A percentile compares a stretch with the other conserved stretches of the same genome.
Evolutionary conservation across 2,888 invertebrate species (phyloP).

Genomic region (Colostygia pectinataria): DNA sequence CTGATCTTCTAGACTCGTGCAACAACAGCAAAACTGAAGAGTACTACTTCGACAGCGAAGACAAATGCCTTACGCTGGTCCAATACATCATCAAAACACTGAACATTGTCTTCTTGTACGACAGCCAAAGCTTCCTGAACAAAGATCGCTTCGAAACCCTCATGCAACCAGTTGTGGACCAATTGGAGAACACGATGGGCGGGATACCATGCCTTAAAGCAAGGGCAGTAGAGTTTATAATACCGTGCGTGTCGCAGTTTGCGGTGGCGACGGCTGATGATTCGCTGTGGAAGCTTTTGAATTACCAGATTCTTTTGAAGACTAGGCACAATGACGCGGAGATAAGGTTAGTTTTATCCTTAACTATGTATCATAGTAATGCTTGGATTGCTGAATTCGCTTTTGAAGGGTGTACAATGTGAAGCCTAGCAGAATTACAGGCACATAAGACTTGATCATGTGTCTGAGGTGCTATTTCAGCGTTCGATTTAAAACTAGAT

Average conservation of each 20-base stretch:
- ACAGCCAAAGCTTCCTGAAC: slow-evolving; percentile 92
- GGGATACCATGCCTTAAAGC: slow-evolving; percentile 83
- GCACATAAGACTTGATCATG: no score
- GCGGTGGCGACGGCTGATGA: slow-evolving; percentile 93
- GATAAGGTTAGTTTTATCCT: slow-evolving; percentile 78
- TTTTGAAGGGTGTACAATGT: no score
- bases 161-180: slow-evolving; percentile 94
- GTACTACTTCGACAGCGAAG: slow-evolving; percentile 77
- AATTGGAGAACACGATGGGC: slow-evolving; percentile 90
- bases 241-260: slow-evolving; percentile 92
- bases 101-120: slow-evolving; percentile 90
- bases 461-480: no score
- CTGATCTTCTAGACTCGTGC: slow-evolving; percentile 86
- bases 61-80: slow-evolving; percentile 85
- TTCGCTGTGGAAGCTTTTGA: slow-evolving; percentile 93
- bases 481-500: no score
- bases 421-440: no score
- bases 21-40: slow-evolving; percentile 84
- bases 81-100: slow-evolving; percentile 90
- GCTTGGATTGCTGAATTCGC: no score
- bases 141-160: slow-evolving; percentile 92
- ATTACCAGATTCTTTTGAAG: slow-evolving; percentile 95
- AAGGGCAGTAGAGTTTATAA: slow-evolving; percentile 84
- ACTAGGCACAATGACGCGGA: slow-evolving; percentile 89
- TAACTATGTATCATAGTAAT: no score